Conservation (phyloP, 2,797 vertebrate genomes). For the Syngnathus rostellatus region DNA sequence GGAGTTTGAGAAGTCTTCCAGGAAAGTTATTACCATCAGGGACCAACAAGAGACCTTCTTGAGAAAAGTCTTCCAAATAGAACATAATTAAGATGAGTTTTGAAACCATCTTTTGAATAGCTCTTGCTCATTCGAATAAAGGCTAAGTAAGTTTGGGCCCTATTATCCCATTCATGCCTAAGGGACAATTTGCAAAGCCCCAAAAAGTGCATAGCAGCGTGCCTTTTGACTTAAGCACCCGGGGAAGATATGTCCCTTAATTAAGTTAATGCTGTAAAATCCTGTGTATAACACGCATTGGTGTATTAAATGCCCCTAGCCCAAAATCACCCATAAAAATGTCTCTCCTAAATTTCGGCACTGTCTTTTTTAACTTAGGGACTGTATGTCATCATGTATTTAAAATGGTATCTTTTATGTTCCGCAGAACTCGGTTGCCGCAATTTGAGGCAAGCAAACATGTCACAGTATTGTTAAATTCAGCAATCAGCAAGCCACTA, state of each 20-base stretch:
- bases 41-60: slow-evolving; percentile 16
- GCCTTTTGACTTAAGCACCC: no score
- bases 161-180: no score
- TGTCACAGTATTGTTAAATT: slow-evolving; percentile 2
- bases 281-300: no score
- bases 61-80: slow-evolving; percentile 24
- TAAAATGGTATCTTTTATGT: neutral
- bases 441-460: neutral
- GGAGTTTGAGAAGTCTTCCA: slow-evolving; percentile 56
- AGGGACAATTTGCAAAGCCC: no score
- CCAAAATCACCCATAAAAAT: no score
- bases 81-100: slow-evolving; percentile 24
- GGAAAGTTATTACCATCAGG: slow-evolving; percentile 46
- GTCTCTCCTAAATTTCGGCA: no score
- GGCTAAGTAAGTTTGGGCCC: neutral
- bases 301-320: no score
- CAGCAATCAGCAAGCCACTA: slow-evolving; percentile 1
- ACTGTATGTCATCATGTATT: neutral
- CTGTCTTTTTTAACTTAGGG: no score
- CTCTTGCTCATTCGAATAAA: neutral
- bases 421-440: neutral
- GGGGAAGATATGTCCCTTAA: no score
- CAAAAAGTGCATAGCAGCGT: no score
- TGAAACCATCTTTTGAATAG: slow-evolving; percentile 8
- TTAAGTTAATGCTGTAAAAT: no score